Evolutionary conservation across 2,113 vertebrate species (phyloP), one percentile per base, ranked within the genome.

Genomic region (Cardinalis cardinalis): DNA sequence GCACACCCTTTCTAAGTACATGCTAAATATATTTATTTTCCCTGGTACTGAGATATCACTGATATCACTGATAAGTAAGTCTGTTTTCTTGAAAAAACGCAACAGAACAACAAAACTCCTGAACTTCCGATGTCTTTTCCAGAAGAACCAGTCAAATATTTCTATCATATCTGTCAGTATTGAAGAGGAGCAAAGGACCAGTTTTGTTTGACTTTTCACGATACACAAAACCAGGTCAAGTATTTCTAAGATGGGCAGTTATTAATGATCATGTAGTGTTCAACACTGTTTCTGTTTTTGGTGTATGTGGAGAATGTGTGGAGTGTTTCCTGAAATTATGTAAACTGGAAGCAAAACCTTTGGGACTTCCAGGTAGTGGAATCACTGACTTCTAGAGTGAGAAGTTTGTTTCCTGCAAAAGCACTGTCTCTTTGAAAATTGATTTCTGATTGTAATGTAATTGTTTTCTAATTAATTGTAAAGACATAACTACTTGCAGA

Each of bases 1-100:
- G 3, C 21, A n/a, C 5, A 41, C 0, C 1, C 4, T 71, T 66
- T n/a, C 10, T 38, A 60, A 52, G 3, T 38, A 43, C 23, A n/a
- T 84, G 4, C 41, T 75, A 49, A 58, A 56, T 1, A 9, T 41
- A n/a, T 32, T 63, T 68, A 8, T 41, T 78, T 82, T 89, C 61
- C 23, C 21, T 46, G 5, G 7, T 71, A 43, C 10, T 2, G 4
- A 3, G 9, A 14, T 59, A 56, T 36, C 5, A 58, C 9, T 85
- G 38, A 71, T 31, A 71, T 31, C 2, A 53, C 20, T 4, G 69
- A 59, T 31, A 64, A 61, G 29, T 23, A 52, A 18, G 5, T n/a
- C 43, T 0, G 16, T 58, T 71, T 56, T 23, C 49, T 73, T 43
- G 8, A 63, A 76, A 78, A 70, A 51, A 3, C 0, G 0, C 4